Conservation (phyloP, 2,888 invertebrate species). For the Patella depressa region DNA sequence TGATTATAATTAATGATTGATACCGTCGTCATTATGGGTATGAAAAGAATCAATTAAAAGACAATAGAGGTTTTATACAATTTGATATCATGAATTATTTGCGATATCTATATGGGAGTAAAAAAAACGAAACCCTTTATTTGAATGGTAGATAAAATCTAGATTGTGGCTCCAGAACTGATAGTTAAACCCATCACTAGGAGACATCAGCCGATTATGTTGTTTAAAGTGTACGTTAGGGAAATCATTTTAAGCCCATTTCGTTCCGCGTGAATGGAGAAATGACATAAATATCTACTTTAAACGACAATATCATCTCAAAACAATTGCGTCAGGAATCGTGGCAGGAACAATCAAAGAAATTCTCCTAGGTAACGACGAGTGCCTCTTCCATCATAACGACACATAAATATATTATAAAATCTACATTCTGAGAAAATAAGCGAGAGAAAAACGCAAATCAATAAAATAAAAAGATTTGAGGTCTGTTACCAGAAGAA, state of each 20-base stretch:
- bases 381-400: no score
- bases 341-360: no score
- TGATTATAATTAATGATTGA: no score
- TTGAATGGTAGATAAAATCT: background rate
- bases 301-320: background rate
- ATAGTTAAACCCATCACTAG: background rate
- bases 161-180: background rate
- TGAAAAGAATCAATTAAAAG: conserved; percentile 6
- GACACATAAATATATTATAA: no score
- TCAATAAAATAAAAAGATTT: no score
- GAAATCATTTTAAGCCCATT: conserved; percentile 11
- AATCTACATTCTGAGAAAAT: no score
- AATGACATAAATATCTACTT: conserved; percentile 13
- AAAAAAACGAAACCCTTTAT: background rate
- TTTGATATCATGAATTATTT: background rate
- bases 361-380: no score
- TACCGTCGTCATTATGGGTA: background rate
- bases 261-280: background rate
- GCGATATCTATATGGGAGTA: background rate
- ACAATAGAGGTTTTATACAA: background rate
- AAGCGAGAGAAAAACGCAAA: no score
- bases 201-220: background rate
- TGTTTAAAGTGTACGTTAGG: background rate
- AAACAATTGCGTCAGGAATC: no score
- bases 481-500: no score